Conservation (phyloP, 64 coral and sea anemone genomes). For the Pocillopora damicornis region DNA sequence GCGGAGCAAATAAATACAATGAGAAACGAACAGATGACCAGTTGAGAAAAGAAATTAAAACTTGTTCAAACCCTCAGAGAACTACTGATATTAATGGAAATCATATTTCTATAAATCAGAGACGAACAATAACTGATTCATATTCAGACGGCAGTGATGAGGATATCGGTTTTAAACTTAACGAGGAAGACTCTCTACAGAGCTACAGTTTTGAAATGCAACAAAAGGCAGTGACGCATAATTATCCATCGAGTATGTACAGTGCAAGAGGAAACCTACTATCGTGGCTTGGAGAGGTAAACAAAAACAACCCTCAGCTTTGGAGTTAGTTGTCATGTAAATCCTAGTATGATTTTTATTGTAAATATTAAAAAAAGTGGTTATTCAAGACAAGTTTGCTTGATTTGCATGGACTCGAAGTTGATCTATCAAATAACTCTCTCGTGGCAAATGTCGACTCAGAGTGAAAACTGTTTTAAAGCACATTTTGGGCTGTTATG, state of each 20-base stretch:
- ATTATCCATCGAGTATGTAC: constrained; percentile 13
- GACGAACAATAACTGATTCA: neutral
- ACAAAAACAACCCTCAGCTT: constrained; percentile 10
- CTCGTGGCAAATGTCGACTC: too few relatives aligned
- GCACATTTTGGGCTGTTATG: too few relatives aligned
- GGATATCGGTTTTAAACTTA: neutral
- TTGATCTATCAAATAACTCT: neutral
- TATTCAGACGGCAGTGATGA: neutral
- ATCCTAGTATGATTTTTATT: neutral
- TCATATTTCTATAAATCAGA: neutral
- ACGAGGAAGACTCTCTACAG: constrained; percentile 18
- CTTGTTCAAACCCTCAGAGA: too few relatives aligned
- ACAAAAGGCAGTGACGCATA: neutral
- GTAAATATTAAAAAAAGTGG: neutral
- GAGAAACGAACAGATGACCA: neutral
- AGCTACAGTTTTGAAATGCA: constrained; percentile 19
- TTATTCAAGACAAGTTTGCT: too few relatives aligned
- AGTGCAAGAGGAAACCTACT: neutral
- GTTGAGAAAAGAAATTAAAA: neutral
- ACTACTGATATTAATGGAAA: neutral
- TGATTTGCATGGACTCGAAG: neutral
- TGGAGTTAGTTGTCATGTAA: neutral
- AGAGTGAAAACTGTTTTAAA: too few relatives aligned
- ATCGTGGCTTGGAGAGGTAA: constrained; percentile 14
- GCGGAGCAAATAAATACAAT: neutral